Conservation (phyloP, 2,888 invertebrate genomes). For the Ariolimax columbianus region DNA sequence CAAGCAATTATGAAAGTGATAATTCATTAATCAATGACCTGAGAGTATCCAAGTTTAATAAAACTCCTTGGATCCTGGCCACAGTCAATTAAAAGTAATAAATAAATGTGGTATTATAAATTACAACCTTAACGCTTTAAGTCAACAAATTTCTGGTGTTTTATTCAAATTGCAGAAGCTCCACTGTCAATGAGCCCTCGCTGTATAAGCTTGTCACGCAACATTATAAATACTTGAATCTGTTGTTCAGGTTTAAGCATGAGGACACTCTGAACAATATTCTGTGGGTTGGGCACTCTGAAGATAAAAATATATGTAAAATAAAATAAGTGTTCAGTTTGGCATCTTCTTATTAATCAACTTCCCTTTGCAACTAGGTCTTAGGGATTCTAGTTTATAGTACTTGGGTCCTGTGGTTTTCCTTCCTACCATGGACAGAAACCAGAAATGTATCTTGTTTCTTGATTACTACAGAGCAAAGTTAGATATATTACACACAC, state of each 20-base stretch:
- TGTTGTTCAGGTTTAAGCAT: slow-evolving; percentile 96
- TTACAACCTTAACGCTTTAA: neutral
- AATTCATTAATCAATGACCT: neutral
- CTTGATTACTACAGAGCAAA: no score
- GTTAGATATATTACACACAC: no score
- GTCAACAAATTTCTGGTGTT: neutral
- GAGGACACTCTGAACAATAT: slow-evolving; percentile 94
- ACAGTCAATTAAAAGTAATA: neutral
- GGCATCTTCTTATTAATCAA: no score
- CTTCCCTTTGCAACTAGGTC: no score
- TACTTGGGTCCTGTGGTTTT: no score
- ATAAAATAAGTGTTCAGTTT: no score
- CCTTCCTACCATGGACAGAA: no score
- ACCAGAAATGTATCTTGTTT: no score
- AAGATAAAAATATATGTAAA: neutral
- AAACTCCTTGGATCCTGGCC: neutral
- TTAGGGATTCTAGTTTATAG: no score
- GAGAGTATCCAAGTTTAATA: neutral
- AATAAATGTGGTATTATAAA: neutral
- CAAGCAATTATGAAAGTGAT: no score
- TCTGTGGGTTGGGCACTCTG: slow-evolving; percentile 93
- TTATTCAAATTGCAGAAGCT: slow-evolving; percentile 3
- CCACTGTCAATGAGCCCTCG: slow-evolving; percentile 74
- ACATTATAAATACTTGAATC: slow-evolving; percentile 91
- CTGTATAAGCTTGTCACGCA: slow-evolving; percentile 90